Base-by-base conservation (phyloP, 1,140 invertebrate species). In the Dinoponera quadriceps region DNA sequence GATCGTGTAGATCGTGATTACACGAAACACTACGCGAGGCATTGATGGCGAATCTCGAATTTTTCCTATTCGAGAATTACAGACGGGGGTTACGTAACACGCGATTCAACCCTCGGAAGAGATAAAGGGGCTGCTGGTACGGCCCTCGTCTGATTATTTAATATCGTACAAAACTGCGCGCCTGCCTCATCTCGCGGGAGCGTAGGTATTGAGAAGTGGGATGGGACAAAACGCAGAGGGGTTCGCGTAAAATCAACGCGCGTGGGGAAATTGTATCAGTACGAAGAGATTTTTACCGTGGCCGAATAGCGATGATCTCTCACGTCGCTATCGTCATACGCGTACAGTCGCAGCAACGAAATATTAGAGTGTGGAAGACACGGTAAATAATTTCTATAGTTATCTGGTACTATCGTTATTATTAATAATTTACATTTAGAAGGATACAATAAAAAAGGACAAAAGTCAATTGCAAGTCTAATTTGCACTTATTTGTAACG, bases 131-230 rank as follows among this genome's bases (percentile, higher is more conserved):
- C 85, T 33, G 38, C 85, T 33, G 88, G 87, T 71, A 84, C 82
- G 85, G 78, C 84, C 38, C 85, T 89, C 88, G 89, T 88, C 80
- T 88, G 85, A 92, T 93, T 92, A 92, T 92, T 92, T 90, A 93
- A 92, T 93, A 92, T 90, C 86, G 86, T 83, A 80, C 87, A 85
- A 89, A 90, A 87, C 83, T 88, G 91, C 90, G 89, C 85, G 85
- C 80, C 84, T 86, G 90, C 73, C 83, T 90, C 85, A 77, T 85
- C 84, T 86, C 65, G 78, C 85, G 89, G 88, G 87, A 90, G 83
- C 38, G 38, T 90, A 85, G 88, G 84, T 90, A 89, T 89, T 81
- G 88, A 85, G 75, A 84, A 38, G 84, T 83, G 83, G 82, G 68
- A 85, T 69, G 59, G 54, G 81, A 72, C 51, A 69, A 65, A 77